Conservation (phyloP, 2,797 vertebrate genomes). For the Anabas testudineus region DNA sequence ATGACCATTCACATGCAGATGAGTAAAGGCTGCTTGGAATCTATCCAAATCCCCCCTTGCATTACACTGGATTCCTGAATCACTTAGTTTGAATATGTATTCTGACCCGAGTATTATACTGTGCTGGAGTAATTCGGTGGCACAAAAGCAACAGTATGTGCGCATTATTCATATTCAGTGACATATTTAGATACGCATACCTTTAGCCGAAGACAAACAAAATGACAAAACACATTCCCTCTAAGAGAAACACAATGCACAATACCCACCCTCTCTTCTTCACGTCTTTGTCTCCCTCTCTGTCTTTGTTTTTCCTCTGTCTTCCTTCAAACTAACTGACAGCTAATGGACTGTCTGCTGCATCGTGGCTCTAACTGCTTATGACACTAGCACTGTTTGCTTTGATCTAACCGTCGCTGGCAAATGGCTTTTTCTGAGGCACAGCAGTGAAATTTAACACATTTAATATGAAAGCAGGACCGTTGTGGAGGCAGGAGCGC, state of each 20-base stretch:
- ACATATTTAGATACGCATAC: conserved; percentile 63
- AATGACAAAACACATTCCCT: conserved; percentile 55
- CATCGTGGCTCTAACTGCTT: conserved; percentile 58
- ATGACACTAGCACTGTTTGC: conserved; percentile 59
- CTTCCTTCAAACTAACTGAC: conserved; percentile 36
- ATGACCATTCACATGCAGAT: conserved; percentile 76
- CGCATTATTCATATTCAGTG: conserved; percentile 49
- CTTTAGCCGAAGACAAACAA: conserved; percentile 62
- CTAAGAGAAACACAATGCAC: conserved; percentile 53
- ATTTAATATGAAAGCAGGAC: conserved; percentile 43
- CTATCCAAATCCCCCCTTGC: conserved; percentile 47
- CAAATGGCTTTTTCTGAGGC: conserved; percentile 57
- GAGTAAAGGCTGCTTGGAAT: conserved; percentile 58
- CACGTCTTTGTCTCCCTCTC: conserved; percentile 18
- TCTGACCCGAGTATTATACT: conserved; percentile 47
- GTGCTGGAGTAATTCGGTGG: conserved; percentile 45
- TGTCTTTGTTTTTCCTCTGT: conserved; percentile 7
- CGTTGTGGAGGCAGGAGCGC: conserved; percentile 14
- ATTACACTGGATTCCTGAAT: conserved; percentile 63
- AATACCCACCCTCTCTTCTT: conserved; percentile 36
- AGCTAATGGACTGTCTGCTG: conserved; percentile 50
- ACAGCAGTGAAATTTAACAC: conserved; percentile 46
- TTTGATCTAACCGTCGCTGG: conserved; percentile 68
- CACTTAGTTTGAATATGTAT: conserved; percentile 62
- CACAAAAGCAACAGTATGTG: conserved; percentile 60